These are phyloP conservation scores for Centropus bengalensis DNA, from an alignment of 2,113 vertebrate species.

Conservation along the genomic window DNA sequence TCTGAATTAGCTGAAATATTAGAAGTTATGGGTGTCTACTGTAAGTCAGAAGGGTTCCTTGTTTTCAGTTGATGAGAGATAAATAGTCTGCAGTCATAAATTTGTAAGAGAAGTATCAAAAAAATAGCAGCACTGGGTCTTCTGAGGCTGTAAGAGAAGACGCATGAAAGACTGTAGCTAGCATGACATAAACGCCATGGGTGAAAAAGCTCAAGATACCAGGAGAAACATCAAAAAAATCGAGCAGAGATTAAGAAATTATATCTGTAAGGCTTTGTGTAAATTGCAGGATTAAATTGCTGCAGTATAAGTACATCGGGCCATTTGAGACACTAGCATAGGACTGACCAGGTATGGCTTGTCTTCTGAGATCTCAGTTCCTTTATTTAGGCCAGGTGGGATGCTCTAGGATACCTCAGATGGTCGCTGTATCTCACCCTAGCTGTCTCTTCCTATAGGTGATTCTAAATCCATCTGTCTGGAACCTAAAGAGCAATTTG, in stretches of 20 bases:
- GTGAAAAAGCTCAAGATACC: background rate
- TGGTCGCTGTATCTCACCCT: background rate
- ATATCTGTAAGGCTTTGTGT: background rate
- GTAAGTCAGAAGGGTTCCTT: background rate
- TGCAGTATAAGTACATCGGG: background rate
- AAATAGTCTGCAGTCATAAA: background rate
- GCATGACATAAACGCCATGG: background rate
- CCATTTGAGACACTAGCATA: background rate
- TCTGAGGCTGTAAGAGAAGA: background rate
- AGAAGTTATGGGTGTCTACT: background rate
- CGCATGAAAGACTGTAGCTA: background rate
- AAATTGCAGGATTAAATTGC: background rate
- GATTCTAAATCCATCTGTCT: background rate
- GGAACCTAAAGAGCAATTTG: background rate
- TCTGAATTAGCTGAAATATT: background rate
- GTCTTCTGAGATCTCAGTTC: background rate
- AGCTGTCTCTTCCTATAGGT: background rate
- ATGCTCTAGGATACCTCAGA: background rate
- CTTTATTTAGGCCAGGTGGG: background rate
- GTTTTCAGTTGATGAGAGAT: background rate
- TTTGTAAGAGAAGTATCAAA: background rate
- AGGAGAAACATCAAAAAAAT: background rate
- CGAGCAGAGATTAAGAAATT: background rate
- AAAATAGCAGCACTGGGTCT: background rate
- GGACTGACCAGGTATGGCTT: background rate